Conservation (phyloP, 1,140 invertebrate species). For the Pogonognathellus flavescens region DNA sequence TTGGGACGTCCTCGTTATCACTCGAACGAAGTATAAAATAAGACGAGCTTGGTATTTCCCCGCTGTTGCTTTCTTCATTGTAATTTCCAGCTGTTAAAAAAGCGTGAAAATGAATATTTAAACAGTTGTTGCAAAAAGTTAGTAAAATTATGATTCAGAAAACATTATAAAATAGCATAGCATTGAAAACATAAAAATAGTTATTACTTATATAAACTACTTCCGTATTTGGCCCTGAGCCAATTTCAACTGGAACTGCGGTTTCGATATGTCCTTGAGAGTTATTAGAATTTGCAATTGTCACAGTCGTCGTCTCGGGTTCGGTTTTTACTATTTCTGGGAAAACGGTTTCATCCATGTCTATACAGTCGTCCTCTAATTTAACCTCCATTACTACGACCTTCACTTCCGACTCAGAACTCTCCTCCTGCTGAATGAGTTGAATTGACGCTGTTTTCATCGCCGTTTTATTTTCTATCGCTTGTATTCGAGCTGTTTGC, state of each 20-base stretch:
- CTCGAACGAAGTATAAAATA: slow-evolving; percentile 27
- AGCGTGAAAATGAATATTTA: neutral
- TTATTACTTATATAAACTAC: slow-evolving; percentile 18
- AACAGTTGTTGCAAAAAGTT: too few species aligned
- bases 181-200: neutral
- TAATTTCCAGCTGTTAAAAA: neutral
- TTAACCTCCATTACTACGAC: slow-evolving; percentile 20
- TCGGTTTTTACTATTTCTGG: neutral
- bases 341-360: neutral
- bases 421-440: neutral
- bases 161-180: too few species aligned
- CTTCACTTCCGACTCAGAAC: slow-evolving; percentile 13
- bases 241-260: slow-evolving; percentile 3
- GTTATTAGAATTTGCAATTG: neutral
- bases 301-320: neutral
- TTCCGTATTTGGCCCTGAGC: slow-evolving; percentile 24
- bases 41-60: neutral
- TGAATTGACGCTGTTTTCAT: neutral
- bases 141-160: too few species aligned
- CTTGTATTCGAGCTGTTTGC: slow-evolving; percentile 18
- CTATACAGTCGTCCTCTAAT: neutral
- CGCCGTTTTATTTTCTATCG: neutral
- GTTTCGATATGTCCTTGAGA: neutral
- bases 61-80: neutral
- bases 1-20: slow-evolving; percentile 22